These are phyloP conservation scores for Opisthocomus hoazin DNA, from an alignment of 2,113 vertebrate genomes.

Conservation along the genomic window DNA sequence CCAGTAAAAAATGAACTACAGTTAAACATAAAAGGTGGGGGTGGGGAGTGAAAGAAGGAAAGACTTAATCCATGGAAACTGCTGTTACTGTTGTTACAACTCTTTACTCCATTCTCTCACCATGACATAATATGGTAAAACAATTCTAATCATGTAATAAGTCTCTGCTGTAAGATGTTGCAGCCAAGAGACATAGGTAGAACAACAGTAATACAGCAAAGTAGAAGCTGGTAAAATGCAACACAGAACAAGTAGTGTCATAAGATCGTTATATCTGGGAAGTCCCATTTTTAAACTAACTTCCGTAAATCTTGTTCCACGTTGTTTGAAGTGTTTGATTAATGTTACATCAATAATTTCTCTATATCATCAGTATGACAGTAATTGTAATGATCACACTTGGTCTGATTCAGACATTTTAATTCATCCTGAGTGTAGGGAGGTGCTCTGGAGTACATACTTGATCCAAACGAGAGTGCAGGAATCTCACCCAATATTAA, in stretches of 20 bases:
- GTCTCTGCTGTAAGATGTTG: not conserved
- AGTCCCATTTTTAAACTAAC: not conserved
- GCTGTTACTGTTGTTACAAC: not conserved
- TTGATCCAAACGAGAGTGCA: not conserved
- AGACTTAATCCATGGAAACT: not conserved
- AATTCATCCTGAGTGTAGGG: not conserved
- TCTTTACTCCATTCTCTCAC: not conserved
- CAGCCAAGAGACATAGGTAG: not conserved
- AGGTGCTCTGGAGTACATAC: not conserved
- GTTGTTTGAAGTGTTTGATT: not conserved
- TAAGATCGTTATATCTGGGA: not conserved
- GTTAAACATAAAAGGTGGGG: not conserved
- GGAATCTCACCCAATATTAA: not conserved
- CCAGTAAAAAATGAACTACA: not conserved
- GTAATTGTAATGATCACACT: not conserved
- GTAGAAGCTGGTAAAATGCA: not conserved
- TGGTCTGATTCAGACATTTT: not conserved
- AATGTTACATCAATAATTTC: not conserved
- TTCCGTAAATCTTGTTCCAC: not conserved
- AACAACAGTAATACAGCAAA: not conserved
- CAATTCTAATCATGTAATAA: not conserved
- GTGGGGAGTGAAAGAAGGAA: not conserved
- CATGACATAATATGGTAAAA: not conserved
- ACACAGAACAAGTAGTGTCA: not conserved
- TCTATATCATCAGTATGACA: not conserved